phyloP scores from a whole-genome alignment of 2,888 invertebrate genomes.

The Agrenia bidenticulata region DNA sequence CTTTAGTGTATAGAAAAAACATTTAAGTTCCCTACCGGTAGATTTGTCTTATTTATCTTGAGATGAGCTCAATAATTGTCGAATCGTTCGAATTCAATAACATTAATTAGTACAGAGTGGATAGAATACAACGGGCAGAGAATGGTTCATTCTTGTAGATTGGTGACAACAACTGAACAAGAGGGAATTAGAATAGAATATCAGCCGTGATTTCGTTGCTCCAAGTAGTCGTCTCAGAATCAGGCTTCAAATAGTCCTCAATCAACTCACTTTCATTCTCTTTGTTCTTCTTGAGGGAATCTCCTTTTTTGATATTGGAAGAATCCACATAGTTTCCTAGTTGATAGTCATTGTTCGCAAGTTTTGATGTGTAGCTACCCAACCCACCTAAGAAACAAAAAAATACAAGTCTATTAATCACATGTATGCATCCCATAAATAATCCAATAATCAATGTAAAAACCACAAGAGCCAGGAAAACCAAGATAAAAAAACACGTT shows the following conservation, averaged over 20 bases:
- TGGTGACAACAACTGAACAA: no score
- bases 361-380: constrained; percentile 78
- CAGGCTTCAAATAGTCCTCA: constrained; percentile 52
- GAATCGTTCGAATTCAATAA: no score
- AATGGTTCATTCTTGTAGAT: no score
- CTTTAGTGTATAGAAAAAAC: no score
- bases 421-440: neutral
- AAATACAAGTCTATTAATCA: neutral
- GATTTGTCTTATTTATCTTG: no score
- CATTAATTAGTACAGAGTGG: no score
- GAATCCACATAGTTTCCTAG: constrained; percentile 48
- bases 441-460: neutral
- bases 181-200: constrained; percentile 45
- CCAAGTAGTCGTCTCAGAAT: constrained; percentile 49
- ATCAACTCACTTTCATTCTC: constrained; percentile 56
- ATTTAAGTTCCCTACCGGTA: no score
- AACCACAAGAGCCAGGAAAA: neutral
- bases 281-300: constrained; percentile 34
- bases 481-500: neutral
- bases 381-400: constrained; percentile 57
- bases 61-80: no score
- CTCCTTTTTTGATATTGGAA: constrained; percentile 47
- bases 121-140: no score
- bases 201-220: constrained; percentile 51
- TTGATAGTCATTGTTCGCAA: constrained; percentile 58